Evolutionary conservation across 2,797 vertebrate species (phyloP).

Genomic region (Cryptoprocta ferox): DNA sequence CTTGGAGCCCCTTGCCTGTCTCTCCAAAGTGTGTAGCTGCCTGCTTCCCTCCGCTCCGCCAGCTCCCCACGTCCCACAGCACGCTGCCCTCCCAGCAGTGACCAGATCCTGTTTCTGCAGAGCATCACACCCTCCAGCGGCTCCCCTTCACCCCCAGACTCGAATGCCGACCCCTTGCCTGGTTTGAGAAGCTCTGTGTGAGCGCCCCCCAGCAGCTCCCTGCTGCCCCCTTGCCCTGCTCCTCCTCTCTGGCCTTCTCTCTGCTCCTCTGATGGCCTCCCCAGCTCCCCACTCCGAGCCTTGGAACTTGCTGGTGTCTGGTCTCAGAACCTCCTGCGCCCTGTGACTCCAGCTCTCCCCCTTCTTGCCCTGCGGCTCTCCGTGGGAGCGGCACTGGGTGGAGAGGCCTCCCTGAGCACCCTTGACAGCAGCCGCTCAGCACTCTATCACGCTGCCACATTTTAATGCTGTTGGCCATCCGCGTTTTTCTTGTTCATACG

Average conservation of each 20-base stretch:
- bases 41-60: neutral
- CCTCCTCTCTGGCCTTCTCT: neutral
- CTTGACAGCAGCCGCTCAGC: neutral
- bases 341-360: neutral
- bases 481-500: neutral
- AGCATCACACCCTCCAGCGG: neutral
- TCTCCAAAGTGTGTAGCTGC: neutral
- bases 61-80: neutral
- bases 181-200: neutral
- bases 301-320: too few species aligned
- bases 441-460: accelerated
- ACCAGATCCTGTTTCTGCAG: neutral
- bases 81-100: neutral
- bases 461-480: neutral
- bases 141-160: neutral
- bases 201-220: accelerated
- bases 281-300: neutral
- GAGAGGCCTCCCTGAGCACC: neutral
- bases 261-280: neutral
- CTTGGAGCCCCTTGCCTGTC: neutral
- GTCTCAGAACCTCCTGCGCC: neutral
- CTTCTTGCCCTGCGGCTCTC: neutral
- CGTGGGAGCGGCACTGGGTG: neutral
- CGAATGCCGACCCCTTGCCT: neutral
- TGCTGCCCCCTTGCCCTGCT: neutral